Base-by-base conservation (phyloP, 2,888 invertebrate species). In the Cataglyphis albicans region DNA sequence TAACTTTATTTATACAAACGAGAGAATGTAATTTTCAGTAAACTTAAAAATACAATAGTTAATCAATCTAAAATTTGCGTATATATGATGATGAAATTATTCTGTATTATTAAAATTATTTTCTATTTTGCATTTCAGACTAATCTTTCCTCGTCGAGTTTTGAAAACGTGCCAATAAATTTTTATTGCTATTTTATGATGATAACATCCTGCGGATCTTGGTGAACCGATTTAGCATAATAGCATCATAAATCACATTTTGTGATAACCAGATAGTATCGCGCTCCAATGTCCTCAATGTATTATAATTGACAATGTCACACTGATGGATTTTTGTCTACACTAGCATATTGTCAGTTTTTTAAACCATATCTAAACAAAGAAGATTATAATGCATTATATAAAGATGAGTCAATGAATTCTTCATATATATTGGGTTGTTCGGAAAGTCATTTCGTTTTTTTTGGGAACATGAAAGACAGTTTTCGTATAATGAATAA, bases 131-230 rank as follows among this genome's bases (percentile, higher is more conserved):
- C 81, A 84, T 87, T 81, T 81, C 75, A 65, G 61, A 55, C 18
- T 67, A 76, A 57, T 76, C 61, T 72, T 21, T 67, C 48, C n/a
- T 32, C 48, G 32, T 29, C 38, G 29, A 44, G 59, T 76, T 80
- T 73, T 82, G 75, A 76, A 87, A 90, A 90, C 90, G 89, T 91
- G 92, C 91, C 93, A 91, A 93, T 94, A 94, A 94, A 94, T 93
- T 94, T 94, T 93, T 94, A 94, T 93, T 92, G 93, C 92, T 91
- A 90, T 91, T 92, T 93, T 92, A 92, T 91, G 93, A 91, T 92
- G 92, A 94, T 93, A 92, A 93, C 92, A 90, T 86, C 78, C 85
- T 88, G 82, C 87, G 89, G 90, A 88, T 90, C 89, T 86, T 86
- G 90, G 83, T 85, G 89, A 89, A 86, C 89, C 91, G 91, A 93